Evolutionary conservation across 2,888 invertebrate genomes (phyloP).

Genomic region (Scaptomyza polygonia): DNA sequence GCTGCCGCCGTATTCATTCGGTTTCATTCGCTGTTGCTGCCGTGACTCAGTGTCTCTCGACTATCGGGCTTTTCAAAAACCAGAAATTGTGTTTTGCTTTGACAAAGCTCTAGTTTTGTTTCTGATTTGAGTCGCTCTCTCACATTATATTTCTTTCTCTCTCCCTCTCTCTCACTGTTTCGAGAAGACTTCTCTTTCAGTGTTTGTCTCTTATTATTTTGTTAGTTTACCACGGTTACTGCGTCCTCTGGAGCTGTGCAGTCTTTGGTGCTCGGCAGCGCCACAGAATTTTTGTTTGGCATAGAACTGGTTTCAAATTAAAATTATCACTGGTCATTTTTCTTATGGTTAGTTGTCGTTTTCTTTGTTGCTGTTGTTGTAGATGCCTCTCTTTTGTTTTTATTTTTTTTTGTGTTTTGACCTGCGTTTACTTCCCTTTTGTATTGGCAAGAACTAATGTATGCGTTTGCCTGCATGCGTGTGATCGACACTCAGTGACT

Average conservation of each 20-base stretch:
- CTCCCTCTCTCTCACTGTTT: slow-evolving; percentile 13
- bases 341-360: slow-evolving; percentile 79
- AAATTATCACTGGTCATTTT: slow-evolving; percentile 83
- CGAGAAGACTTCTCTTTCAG: slow-evolving; percentile 23
- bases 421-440: slow-evolving; percentile 64
- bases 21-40: slow-evolving; percentile 30
- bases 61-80: slow-evolving; percentile 34
- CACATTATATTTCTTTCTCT: background rate
- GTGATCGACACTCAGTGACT: slow-evolving; percentile 15
- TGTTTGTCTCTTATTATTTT: slow-evolving; percentile 54
- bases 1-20: slow-evolving; percentile 42
- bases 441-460: slow-evolving; percentile 61
- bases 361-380: slow-evolving; percentile 58
- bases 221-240: slow-evolving; percentile 54
- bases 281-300: slow-evolving; percentile 77
- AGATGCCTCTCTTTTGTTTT: slow-evolving; percentile 35
- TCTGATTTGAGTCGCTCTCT: slow-evolving; percentile 12
- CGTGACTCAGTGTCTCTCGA: slow-evolving; percentile 57
- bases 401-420: slow-evolving; percentile 63
- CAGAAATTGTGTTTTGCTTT: slow-evolving; percentile 64
- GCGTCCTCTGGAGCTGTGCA: slow-evolving; percentile 40
- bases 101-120: slow-evolving; percentile 46
- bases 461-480: slow-evolving; percentile 48
- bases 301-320: slow-evolving; percentile 83
- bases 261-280: slow-evolving; percentile 52